Conservation (phyloP, 2,113 vertebrate genomes). For the Poeciliopsis prolifica region DNA sequence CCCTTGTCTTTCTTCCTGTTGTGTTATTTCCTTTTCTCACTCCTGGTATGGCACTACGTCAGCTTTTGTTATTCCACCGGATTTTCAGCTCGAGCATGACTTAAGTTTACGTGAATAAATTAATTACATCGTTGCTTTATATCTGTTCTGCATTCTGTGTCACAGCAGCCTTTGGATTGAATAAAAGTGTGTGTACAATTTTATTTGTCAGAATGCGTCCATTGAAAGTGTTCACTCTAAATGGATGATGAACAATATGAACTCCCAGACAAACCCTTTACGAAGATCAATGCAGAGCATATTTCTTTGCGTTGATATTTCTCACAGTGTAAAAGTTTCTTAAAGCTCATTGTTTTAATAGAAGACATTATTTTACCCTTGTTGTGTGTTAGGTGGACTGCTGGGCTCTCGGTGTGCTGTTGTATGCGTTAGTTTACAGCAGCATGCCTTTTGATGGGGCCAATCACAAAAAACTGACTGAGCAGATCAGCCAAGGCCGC, state of each 20-base stretch:
- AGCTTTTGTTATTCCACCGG: no score
- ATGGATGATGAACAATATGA: neutral
- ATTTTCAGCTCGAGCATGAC: no score
- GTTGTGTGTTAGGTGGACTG: slow-evolving; percentile 79
- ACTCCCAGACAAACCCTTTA: neutral
- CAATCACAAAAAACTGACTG: slow-evolving; percentile 72
- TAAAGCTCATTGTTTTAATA: neutral
- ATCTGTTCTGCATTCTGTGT: no score
- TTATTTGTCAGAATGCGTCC: no score
- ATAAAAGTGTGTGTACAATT: no score
- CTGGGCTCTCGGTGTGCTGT: slow-evolving; percentile 83
- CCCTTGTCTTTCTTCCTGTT: no score
- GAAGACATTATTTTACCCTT: neutral
- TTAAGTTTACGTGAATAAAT: no score
- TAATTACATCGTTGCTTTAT: no score
- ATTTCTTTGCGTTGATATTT: neutral
- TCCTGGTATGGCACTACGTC: no score
- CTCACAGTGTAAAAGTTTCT: neutral
- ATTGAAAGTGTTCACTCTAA: no score
- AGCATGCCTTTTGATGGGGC: slow-evolving; percentile 83
- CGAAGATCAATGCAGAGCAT: neutral
- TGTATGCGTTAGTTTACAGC: slow-evolving; percentile 82
- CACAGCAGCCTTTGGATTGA: no score
- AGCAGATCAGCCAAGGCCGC: slow-evolving; percentile 79
- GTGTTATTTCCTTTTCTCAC: no score